Evolutionary conservation across 2,888 invertebrate genomes (phyloP), one percentile per base, ranked within the genome.

Genomic region (Creontiades dilutus): DNA sequence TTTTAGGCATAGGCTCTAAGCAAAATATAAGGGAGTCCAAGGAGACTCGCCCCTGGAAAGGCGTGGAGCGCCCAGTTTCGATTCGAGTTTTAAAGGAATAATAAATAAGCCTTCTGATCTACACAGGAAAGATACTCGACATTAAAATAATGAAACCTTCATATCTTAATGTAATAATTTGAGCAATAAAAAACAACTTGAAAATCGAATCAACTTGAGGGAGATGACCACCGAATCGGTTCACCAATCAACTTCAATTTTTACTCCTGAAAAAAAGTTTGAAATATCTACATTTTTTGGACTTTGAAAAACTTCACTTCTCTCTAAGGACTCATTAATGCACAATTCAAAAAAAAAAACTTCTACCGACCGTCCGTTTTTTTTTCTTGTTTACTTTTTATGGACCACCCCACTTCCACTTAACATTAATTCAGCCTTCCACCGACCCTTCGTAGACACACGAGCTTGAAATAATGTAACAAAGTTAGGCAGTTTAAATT

Each of bases 331-430:
- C 46, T 78, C 78, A 78, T 78, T 78, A 78, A 78, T 46, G 46
- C 19, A 47, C 78, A 47, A 19, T 27, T 37, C 23, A n/a, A 7
- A 7, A 27, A 16, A 78, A 78, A 46, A 78, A 37, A 5, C 7
- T 47, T 78, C 46, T 19, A 28, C 16, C 7, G 2, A 9, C 78
- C 78, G 16, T 9, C 46, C 78, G 46, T 47, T 16, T 78, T 19
- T 27, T 27, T 37, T 76, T 78, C 37, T 78, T 78, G 78, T 78
- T 37, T 47, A 78, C 78, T 37, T 78, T 78, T 78, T 78, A 78
- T 78, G 78, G 78, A 47, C 37, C 37, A 78, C 16, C 19, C 78
- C 37, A 37, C 78, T 47, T 78, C 47, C 46, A 47, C 78, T 78
- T 19, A 78, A 37, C 78, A 78, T 78, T 78, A 78, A 78, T 47